These are phyloP conservation scores for Cyclophora albipunctata DNA, from an alignment of 2,888 invertebrate genomes.

Conservation along the genomic window DNA sequence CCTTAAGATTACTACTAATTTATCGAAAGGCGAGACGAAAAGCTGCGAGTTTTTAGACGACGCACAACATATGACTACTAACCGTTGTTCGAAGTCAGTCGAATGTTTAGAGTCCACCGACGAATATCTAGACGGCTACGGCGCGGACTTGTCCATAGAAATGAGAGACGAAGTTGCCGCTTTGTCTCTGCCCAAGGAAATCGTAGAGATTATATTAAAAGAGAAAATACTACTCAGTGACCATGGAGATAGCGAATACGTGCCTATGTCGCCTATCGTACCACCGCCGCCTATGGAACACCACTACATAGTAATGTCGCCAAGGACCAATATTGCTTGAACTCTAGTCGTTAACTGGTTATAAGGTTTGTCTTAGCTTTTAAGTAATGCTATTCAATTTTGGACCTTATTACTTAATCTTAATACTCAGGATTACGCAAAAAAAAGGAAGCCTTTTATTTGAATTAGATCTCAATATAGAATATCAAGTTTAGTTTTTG, in stretches of 20 bases:
- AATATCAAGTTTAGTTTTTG: too few species aligned
- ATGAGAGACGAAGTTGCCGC: conserved; percentile 46
- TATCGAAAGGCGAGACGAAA: conserved; percentile 55
- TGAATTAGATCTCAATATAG: too few species aligned
- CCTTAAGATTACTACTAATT: conserved; percentile 42
- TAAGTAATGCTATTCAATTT: not conserved
- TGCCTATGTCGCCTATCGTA: conserved; percentile 61
- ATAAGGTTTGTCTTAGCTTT: not conserved
- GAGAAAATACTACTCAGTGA: conserved; percentile 38
- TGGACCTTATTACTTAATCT: not conserved
- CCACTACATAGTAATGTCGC: conserved; percentile 66
- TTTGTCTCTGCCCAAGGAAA: conserved; percentile 52
- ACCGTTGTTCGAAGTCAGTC: conserved; percentile 59
- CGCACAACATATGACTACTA: conserved; percentile 38
- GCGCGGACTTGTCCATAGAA: conserved; percentile 47
- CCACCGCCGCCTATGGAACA: conserved; percentile 46
- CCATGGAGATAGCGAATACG: conserved; percentile 48
- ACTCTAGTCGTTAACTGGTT: conserved; percentile 3
- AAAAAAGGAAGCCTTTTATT: too few species aligned
- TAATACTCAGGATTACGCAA: not conserved
- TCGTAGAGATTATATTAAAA: conserved; percentile 53
- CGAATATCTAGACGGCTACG: conserved; percentile 37
- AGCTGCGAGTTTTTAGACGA: conserved; percentile 67
- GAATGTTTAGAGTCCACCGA: conserved; percentile 49
- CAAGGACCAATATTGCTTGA: conserved; percentile 53